These are phyloP conservation scores for Lytechinus variegatus DNA, from an alignment of 35 echinoderm and acorn worm genomes.

Conservation along the genomic window DNA sequence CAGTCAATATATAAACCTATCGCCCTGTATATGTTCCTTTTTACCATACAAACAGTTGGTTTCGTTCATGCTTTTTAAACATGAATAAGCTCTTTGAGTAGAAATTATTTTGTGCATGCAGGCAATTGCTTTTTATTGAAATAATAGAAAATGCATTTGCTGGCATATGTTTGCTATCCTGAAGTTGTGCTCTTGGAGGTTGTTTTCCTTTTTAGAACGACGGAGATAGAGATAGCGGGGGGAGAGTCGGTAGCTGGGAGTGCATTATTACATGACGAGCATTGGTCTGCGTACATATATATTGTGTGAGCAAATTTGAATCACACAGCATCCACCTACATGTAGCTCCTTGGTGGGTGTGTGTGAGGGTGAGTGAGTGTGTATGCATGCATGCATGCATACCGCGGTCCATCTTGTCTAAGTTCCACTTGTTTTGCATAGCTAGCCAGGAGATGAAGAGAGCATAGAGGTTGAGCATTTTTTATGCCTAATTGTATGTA, in stretches of 20 bases:
- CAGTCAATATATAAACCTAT: background rate
- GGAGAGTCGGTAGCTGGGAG: background rate
- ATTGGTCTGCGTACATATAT: background rate
- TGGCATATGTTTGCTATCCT: background rate
- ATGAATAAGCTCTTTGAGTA: background rate
- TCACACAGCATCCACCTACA: too few species aligned
- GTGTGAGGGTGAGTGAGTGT: background rate
- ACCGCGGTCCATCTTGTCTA: background rate
- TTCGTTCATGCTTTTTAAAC: background rate
- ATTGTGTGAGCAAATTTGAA: background rate
- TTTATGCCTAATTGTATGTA: conserved; percentile 14
- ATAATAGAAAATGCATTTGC: background rate
- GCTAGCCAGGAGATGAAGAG: background rate
- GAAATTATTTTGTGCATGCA: background rate
- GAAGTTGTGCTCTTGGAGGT: background rate
- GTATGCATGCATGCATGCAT: background rate
- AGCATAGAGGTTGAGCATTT: background rate
- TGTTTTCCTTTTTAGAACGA: background rate
- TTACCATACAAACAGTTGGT: background rate
- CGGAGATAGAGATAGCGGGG: background rate
- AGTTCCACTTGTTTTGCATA: background rate
- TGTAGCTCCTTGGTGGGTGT: background rate
- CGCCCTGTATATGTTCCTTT: background rate
- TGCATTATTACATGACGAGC: conserved; percentile 6
- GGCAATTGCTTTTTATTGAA: background rate